Evolutionary conservation across 2,888 invertebrate genomes (phyloP), one percentile per base, ranked within the genome.

Genomic region (Entomobrya multifasciata): DNA sequence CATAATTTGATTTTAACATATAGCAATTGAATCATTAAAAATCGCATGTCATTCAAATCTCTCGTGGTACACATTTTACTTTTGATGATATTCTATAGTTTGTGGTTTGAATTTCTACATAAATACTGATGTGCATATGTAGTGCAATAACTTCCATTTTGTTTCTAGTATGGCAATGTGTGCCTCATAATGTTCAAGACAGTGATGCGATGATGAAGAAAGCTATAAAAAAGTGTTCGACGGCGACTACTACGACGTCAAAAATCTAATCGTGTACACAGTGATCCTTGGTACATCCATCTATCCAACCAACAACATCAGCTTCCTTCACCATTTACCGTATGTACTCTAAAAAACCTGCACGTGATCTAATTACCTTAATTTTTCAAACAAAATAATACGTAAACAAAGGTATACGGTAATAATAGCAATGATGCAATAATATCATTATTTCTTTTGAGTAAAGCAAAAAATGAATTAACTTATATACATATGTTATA

Each of bases 281-380:
- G 25, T 70, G 70, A 67, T 44, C 41, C 44, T 41, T 67, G 65
- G 41, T 67, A 25, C 20, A 20, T 65, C 11, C 30, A 5, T n/a
- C n/a, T 11, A 20, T 65, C 11, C 30, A 5, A 36, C n/a, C 36
- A 20, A 22, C 11, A 44, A 62, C 62, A 30, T 10, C 17, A 44
- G 44, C 47, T 70, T 70, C 70, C 70, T 49, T 70, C 47, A 8
- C 36, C 30, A 4, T 25, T 47, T 70, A 47, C 70, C 47, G 11
- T 44, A 22, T 5, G 25, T 49, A 25, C 70, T 70, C 36, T 22
- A 25, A 70, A 47, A 47, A 25, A 77, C 36, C 52, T 67, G 76
- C 83, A 83, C 83, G 83, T 83, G 83, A 83, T 83, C 83, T 83
- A 83, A 83, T 83, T 83, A 74, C 55, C 74, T 83, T 77, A 76